Conservation (phyloP, 2,888 invertebrate genomes). For the Tinea pellionella region DNA sequence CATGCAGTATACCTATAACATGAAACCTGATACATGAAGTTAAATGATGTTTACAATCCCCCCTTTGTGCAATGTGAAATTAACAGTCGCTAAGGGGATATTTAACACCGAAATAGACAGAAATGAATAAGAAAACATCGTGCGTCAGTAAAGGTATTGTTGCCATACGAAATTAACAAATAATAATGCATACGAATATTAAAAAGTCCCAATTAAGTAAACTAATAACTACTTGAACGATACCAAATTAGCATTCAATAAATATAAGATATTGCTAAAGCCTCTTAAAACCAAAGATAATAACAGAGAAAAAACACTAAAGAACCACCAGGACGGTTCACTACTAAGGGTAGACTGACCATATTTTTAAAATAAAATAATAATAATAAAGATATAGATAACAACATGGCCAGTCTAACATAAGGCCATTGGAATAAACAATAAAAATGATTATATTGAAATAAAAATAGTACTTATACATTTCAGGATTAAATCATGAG, state of each 20-base stretch:
- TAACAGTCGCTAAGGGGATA: conserved; percentile 60
- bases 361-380: not conserved
- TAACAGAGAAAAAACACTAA: not conserved
- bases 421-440: not conserved
- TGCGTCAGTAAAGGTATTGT: conserved; percentile 34
- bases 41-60: conserved; percentile 34
- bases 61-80: conserved; percentile 56
- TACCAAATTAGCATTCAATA: not conserved
- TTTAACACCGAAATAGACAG: conserved; percentile 58
- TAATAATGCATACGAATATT: not conserved
- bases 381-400: not conserved
- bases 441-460: not conserved
- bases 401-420: not conserved
- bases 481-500: not conserved
- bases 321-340: conserved; percentile 5
- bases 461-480: not conserved
- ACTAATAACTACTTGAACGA: not conserved
- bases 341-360: not conserved
- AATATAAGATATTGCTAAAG: not conserved
- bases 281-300: conserved; percentile 5
- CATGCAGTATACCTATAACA: conserved; percentile 15
- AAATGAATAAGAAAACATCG: conserved; percentile 54
- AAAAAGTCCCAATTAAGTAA: not conserved
- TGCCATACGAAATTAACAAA: not conserved
- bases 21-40: conserved; percentile 17